A percentile compares a stretch with the other conserved stretches of the same genome.
Conservation (phyloP, 2,113 vertebrate species). For the Eurypyga helias region DNA sequence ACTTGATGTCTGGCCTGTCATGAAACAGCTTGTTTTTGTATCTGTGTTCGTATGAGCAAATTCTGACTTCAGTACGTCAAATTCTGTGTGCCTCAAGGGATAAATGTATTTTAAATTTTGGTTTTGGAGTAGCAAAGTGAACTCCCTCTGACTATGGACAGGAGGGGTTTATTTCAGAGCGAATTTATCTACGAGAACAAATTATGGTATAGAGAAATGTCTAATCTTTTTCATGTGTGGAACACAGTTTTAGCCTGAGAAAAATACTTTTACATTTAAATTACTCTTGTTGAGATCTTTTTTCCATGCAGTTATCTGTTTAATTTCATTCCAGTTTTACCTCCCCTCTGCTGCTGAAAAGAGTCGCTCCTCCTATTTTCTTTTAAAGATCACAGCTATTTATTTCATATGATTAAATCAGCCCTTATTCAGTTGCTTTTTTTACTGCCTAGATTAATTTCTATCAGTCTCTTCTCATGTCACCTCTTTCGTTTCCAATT, state of each 20-base stretch:
- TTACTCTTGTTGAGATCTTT: slow-evolving; percentile 2
- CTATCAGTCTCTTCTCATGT: neutral
- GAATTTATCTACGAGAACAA: neutral
- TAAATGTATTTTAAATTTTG: slow-evolving; percentile 2
- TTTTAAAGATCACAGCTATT: neutral
- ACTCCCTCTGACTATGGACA: neutral
- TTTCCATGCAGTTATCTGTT: neutral
- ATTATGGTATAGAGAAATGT: neutral
- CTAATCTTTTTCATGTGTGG: neutral
- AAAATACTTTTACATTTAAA: neutral
- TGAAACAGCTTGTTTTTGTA: slow-evolving; percentile 12
- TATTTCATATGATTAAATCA: neutral
- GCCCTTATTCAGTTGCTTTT: neutral
- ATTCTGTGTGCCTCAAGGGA: neutral
- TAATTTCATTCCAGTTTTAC: neutral
- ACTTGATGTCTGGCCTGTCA: neutral
- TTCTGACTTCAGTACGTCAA: neutral
- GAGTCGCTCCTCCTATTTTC: neutral
- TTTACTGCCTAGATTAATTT: neutral
- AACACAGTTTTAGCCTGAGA: neutral
- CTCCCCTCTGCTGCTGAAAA: neutral
- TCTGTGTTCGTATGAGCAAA: neutral
- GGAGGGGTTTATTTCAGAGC: neutral
- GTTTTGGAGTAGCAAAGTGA: neutral
- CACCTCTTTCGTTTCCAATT: neutral